Evolutionary conservation across 2,113 vertebrate genomes (phyloP).

Genomic region (Balaeniceps rex): DNA sequence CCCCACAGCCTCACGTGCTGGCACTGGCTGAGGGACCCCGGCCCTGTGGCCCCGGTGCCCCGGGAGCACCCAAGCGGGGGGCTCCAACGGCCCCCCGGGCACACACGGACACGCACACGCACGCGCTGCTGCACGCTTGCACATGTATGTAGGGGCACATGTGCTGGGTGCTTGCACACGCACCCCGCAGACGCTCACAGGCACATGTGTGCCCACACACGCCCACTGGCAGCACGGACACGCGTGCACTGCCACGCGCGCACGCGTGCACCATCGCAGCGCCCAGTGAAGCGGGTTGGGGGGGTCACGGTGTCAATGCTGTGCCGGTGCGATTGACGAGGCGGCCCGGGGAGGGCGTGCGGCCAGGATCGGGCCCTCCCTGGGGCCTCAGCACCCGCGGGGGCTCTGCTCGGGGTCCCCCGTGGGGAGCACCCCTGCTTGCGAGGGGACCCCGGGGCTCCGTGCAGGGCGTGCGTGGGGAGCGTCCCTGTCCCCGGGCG

Average conservation of each 20-base stretch:
- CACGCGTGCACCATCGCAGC: not conserved
- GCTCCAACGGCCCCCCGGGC: not conserved
- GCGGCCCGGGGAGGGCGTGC: not conserved
- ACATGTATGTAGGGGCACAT: not conserved
- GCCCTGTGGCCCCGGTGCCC: not conserved
- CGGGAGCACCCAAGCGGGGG: not conserved
- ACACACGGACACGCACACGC: not conserved
- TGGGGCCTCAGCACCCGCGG: not conserved
- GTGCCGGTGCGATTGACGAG: not conserved
- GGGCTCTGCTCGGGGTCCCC: not conserved
- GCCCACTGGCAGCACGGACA: not conserved
- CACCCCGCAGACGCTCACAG: accelerated
- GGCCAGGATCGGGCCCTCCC: not conserved
- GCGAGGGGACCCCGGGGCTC: not conserved
- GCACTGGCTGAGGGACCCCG: no score
- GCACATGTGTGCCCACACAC: accelerated
- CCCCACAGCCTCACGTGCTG: not conserved
- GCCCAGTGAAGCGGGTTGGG: not conserved
- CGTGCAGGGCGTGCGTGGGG: not conserved
- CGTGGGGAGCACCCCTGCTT: no score
- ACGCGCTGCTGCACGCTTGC: not conserved
- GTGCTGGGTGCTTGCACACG: not conserved
- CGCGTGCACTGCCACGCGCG: no score
- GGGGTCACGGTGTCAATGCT: not conserved
- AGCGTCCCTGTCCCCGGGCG: not conserved